Evolutionary conservation across 1,140 invertebrate species (phyloP).

Genomic region (Drosophila aff.): DNA sequence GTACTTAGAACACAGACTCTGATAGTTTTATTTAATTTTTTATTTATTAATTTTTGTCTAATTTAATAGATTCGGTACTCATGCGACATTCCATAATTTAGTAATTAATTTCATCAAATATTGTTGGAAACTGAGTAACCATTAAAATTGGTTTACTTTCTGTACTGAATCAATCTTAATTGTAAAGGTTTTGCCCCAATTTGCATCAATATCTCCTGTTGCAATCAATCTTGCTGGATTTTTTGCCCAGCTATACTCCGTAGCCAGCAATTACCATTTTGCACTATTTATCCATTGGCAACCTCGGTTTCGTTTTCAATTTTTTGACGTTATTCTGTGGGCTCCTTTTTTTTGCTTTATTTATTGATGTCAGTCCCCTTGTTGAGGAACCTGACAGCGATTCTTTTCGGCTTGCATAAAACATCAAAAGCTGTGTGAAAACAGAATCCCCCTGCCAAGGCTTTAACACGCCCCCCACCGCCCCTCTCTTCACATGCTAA

Average conservation of each 20-base stretch:
- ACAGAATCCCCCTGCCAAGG: conserved; percentile 46
- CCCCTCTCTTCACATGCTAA: conserved; percentile 39
- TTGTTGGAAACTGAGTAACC: too few relatives aligned
- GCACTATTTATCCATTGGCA: conserved; percentile 3
- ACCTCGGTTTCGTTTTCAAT: conserved; percentile 20
- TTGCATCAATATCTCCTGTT: conserved; percentile 10
- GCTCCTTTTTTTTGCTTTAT: conserved; percentile 5
- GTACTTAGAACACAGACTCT: too few relatives aligned
- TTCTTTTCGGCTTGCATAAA: conserved; percentile 65
- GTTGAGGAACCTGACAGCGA: conserved; percentile 27
- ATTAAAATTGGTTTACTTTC: background rate
- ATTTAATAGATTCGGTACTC: too few relatives aligned
- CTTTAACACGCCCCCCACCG: conserved; percentile 6
- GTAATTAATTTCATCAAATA: too few relatives aligned
- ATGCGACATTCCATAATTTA: too few relatives aligned
- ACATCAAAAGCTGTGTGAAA: conserved; percentile 77
- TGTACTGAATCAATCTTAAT: background rate
- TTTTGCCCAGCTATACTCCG: background rate
- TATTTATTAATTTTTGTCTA: too few relatives aligned
- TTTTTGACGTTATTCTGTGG: conserved; percentile 3
- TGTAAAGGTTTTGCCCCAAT: background rate
- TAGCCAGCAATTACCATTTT: conserved; percentile 12
- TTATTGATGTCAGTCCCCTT: conserved; percentile 31
- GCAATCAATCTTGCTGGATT: conserved; percentile 1
- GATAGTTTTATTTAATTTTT: too few relatives aligned